These are phyloP conservation scores for Cygnus olor DNA, from an alignment of 2,797 vertebrate species.

Conservation along the genomic window DNA sequence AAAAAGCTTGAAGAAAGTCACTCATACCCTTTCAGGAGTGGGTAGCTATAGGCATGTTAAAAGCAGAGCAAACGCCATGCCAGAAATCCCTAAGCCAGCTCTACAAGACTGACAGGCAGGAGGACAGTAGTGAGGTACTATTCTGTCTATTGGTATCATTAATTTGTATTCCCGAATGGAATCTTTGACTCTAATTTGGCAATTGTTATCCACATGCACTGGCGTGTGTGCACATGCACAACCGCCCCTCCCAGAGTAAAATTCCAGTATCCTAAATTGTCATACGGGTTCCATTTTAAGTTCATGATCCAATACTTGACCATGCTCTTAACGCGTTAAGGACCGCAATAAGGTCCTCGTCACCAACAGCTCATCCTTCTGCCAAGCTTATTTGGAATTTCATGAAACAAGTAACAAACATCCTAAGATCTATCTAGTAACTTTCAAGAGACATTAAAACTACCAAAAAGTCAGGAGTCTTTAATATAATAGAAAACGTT, in stretches of 20 bases:
- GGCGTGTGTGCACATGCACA: not conserved
- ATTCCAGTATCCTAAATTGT: not conserved
- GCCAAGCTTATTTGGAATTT: not conserved
- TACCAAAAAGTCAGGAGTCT: not conserved
- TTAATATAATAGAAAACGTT: conserved; percentile 40
- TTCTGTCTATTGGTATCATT: not conserved
- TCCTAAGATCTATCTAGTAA: not conserved
- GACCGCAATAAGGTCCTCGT: not conserved
- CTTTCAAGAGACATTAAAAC: conserved; percentile 23
- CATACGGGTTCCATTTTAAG: not conserved
- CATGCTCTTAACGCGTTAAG: not conserved
- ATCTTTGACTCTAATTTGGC: not conserved
- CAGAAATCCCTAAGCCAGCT: not conserved
- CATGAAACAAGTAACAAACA: not conserved
- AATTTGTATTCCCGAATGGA: not conserved
- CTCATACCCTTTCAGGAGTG: not conserved
- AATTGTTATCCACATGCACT: not conserved
- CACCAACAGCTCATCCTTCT: not conserved
- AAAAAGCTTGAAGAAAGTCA: not conserved
- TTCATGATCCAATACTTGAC: not conserved
- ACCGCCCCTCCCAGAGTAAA: not conserved
- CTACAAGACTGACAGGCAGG: not conserved
- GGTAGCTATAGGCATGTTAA: not conserved
- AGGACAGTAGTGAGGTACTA: not conserved
- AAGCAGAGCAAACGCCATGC: not conserved